Evolutionary conservation across 2,797 vertebrate genomes (phyloP), one percentile per base, ranked within the genome.

Genomic region (Muscicapa comitata): DNA sequence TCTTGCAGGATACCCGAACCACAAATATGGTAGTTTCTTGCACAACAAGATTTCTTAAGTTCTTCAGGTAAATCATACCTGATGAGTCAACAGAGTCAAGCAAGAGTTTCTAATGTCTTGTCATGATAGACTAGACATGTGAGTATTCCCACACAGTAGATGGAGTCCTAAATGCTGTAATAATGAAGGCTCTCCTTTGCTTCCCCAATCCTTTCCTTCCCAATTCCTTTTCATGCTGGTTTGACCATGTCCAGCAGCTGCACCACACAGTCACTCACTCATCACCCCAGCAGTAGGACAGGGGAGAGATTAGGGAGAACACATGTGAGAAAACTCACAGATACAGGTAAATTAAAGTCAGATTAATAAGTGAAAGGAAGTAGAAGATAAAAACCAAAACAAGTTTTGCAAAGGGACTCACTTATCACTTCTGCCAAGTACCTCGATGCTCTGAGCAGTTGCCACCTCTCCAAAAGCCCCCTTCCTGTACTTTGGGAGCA

Each of bases 391-490:
- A 53, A 13, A 0, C 2, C 33, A n/a, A 47, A 58, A 29, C 17
- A 63, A 43, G 13, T 42, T 29, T 62, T 38, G 40, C 33, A 57
- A 77, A 86, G 54, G 33, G 20, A 26, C 43, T 66, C 42, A 26
- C 33, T 14, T 14, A 38, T 21, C n/a, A 24, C 48, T 25, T 77
- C 33, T 19, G 17, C n/a, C 38, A 74, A 29, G 59, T 7, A 23
- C n/a, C 31, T 8, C 0, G 0, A 5, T 23, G 26, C 33, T 38
- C 75, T 28, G 9, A 61, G n/a, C 47, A 55, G 25, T 1, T 7
- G 7, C 23, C 16, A 76, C 17, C 19, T 71, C n/a, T 53, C 37
- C 75, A 45, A 31, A 45, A 55, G 3, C 13, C 16, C 12, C 10
- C 9, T 43, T 26, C 11, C 35, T 25, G 7, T 6, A 11, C 26